Conservation (phyloP, 2,797 vertebrate species). For the Macroramphosus scolopax region DNA sequence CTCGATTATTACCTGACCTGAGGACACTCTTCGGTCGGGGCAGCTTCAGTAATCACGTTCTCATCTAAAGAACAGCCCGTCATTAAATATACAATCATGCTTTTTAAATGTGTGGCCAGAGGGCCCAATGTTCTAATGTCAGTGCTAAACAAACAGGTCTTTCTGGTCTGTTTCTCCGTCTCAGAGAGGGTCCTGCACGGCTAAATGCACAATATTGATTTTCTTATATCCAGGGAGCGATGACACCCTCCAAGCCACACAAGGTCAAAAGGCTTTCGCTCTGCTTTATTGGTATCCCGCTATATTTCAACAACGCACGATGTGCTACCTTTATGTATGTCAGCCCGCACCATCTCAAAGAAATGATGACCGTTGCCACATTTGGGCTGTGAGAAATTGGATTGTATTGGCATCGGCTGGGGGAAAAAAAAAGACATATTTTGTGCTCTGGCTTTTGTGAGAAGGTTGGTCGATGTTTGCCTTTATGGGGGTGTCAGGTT, state of each 20-base stretch:
- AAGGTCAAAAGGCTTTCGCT: constrained; percentile 66
- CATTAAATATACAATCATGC: neutral
- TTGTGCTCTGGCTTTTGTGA: constrained; percentile 56
- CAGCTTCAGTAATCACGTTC: no score
- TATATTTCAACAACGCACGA: constrained; percentile 47
- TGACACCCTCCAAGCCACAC: constrained; percentile 53
- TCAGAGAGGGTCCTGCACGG: constrained; percentile 49
- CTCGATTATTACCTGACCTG: no score
- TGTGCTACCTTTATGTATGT: constrained; percentile 37
- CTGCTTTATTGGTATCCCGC: constrained; percentile 30
- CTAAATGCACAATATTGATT: constrained; percentile 75
- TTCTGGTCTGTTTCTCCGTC: constrained; percentile 31
- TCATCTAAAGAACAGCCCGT: no score
- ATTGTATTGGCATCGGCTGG: constrained; percentile 49
- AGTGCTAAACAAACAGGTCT: constrained; percentile 24
- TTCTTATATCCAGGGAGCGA: constrained; percentile 53
- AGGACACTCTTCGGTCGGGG: no score
- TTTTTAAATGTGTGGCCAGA: constrained; percentile 10
- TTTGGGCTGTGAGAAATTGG: constrained; percentile 62
- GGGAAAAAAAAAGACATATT: constrained; percentile 29
- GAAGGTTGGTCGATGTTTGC: constrained; percentile 62
- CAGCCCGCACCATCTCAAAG: constrained; percentile 33
- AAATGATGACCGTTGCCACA: constrained; percentile 54
- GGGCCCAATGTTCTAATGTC: constrained; percentile 10
- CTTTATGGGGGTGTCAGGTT: constrained; percentile 65